Percentiles rank a stretch among this genome's conserved stretches.
phyloP scores from a whole-genome alignment of 2,113 vertebrate species.

The Aegotheles bennettii region DNA sequence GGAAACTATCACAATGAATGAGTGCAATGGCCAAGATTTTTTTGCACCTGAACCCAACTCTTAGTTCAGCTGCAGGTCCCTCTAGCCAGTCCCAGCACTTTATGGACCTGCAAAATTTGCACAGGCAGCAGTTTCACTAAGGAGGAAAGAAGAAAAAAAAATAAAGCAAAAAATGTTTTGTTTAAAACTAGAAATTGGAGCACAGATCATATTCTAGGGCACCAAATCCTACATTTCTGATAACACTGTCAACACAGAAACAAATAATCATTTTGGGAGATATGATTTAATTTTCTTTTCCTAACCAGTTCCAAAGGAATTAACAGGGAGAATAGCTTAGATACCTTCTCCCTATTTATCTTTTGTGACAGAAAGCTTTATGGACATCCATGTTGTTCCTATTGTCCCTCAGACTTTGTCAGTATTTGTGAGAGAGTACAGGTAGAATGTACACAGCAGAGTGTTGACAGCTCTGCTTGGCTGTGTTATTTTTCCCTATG shows the following conservation, averaged over 20 bases:
- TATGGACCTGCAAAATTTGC: neutral
- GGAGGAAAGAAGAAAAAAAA: neutral
- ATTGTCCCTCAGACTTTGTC: slow-evolving; percentile 12
- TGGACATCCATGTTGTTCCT: neutral
- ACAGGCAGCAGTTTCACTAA: neutral
- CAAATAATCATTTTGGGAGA: neutral
- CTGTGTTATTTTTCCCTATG: neutral
- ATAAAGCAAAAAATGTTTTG: neutral
- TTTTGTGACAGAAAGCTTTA: neutral
- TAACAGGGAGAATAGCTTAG: neutral
- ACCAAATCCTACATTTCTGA: neutral
- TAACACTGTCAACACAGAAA: neutral
- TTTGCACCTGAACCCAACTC: neutral
- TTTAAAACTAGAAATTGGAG: neutral
- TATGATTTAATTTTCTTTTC: neutral
- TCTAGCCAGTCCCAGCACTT: neutral
- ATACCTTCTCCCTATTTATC: neutral
- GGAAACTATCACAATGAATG: neutral
- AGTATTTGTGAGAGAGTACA: neutral
- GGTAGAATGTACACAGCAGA: neutral
- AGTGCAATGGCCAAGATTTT: neutral
- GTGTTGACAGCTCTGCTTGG: slow-evolving; percentile 45
- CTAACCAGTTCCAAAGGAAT: neutral
- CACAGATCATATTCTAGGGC: neutral
- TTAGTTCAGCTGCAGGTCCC: neutral